Conservation (phyloP, 2,113 vertebrate genomes). For the Acrocephalus arundinaceus region DNA sequence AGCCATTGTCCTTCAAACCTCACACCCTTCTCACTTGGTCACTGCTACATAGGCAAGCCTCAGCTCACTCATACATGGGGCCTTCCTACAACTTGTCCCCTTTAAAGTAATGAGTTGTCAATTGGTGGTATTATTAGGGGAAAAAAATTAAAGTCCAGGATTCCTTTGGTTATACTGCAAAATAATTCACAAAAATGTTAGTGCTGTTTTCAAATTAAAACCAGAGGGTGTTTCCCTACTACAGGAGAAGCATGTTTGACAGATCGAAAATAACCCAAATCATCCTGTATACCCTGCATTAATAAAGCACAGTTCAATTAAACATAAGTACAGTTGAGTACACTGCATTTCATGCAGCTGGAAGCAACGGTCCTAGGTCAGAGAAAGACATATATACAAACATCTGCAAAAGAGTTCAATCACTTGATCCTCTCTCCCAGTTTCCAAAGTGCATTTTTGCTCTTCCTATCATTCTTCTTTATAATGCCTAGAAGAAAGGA, state of each 20-base stretch:
- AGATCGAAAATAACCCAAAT: neutral
- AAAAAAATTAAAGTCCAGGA: neutral
- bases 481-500: neutral
- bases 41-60: neutral
- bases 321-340: neutral
- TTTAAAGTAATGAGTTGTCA: neutral
- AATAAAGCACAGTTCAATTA: neutral
- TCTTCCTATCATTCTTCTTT: neutral
- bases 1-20: neutral
- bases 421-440: neutral
- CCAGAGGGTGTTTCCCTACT: neutral
- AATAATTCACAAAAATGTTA: neutral
- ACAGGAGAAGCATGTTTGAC: neutral
- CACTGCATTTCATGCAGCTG: neutral
- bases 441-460: neutral
- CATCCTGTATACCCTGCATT: neutral
- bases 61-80: fast-evolving
- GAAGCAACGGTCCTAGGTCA: neutral
- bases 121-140: neutral
- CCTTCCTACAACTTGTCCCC: neutral
- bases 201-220: neutral
- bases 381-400: neutral
- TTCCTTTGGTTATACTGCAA: neutral
- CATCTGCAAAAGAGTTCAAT: neutral
- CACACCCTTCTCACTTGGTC: neutral